Percentiles rank a stretch among this genome's conserved stretches.
Conservation (phyloP, 2,113 vertebrate species). For the Ivindomyrus marchei region DNA sequence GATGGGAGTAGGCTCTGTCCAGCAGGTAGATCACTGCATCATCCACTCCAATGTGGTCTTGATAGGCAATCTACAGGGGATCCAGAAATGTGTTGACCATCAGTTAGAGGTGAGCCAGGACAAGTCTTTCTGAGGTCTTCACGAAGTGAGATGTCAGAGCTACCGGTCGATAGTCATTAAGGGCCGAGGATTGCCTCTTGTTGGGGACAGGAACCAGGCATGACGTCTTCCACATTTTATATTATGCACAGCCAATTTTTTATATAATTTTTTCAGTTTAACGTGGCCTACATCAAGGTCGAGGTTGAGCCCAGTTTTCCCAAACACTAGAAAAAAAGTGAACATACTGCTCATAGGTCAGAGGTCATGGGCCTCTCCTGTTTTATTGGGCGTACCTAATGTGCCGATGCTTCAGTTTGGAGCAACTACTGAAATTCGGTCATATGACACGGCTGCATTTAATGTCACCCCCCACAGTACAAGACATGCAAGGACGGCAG, state of each 20-base stretch:
- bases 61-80: too few relatives aligned
- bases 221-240: too few relatives aligned
- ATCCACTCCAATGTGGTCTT: neutral
- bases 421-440: neutral
- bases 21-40: neutral
- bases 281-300: neutral
- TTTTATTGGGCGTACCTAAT: neutral
- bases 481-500: constrained; percentile 98
- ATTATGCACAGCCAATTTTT: too few relatives aligned
- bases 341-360: neutral
- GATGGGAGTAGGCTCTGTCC: neutral
- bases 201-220: too few relatives aligned
- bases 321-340: neutral
- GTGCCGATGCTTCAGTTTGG: neutral
- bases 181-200: too few relatives aligned
- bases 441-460: neutral
- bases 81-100: too few relatives aligned
- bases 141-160: too few relatives aligned
- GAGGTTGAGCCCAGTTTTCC: neutral
- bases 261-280: too few relatives aligned
- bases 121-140: too few relatives aligned
- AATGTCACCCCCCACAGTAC: constrained; percentile 78
- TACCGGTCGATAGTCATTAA: too few relatives aligned
- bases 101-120: too few relatives aligned
- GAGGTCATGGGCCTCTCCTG: neutral